Conservation (phyloP, 2,113 vertebrate species). For the Okapia johnstoni region DNA sequence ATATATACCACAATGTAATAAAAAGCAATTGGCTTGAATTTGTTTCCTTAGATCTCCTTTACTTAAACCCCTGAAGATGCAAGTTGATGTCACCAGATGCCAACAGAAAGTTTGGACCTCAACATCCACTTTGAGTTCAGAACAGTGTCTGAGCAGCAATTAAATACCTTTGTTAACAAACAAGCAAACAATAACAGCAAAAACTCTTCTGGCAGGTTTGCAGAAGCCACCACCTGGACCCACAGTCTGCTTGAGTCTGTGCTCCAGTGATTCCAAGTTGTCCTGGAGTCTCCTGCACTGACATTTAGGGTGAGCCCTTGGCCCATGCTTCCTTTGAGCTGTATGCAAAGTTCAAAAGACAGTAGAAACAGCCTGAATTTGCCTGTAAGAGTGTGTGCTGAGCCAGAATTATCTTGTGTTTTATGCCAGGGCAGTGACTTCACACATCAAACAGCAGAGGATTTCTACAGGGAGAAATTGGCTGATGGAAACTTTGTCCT, state of each 20-base stretch:
- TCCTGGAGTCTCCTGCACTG: background rate
- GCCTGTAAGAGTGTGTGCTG: slow-evolving; percentile 85
- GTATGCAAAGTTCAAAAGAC: slow-evolving; percentile 83
- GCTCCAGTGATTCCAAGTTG: too few species aligned
- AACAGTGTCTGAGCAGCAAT: background rate
- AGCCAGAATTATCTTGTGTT: slow-evolving; percentile 84
- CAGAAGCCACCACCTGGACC: background rate
- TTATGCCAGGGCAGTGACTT: slow-evolving; percentile 89
- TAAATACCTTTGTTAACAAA: background rate
- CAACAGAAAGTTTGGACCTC: background rate
- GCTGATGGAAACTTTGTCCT: slow-evolving; percentile 86
- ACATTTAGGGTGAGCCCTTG: background rate
- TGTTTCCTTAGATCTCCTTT: background rate
- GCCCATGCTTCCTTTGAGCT: slow-evolving; percentile 42
- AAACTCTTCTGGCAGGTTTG: background rate
- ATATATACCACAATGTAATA: background rate
- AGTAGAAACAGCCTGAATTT: slow-evolving; percentile 87
- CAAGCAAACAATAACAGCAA: background rate
- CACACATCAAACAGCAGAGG: slow-evolving; percentile 85
- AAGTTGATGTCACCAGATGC: background rate
- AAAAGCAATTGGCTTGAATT: background rate
- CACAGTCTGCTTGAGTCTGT: background rate
- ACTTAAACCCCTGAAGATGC: background rate
- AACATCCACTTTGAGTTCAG: background rate
- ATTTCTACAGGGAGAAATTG: slow-evolving; percentile 86